These are phyloP conservation scores for Rutilus rutilus DNA, from an alignment of 2,113 vertebrate species.

Conservation along the genomic window DNA sequence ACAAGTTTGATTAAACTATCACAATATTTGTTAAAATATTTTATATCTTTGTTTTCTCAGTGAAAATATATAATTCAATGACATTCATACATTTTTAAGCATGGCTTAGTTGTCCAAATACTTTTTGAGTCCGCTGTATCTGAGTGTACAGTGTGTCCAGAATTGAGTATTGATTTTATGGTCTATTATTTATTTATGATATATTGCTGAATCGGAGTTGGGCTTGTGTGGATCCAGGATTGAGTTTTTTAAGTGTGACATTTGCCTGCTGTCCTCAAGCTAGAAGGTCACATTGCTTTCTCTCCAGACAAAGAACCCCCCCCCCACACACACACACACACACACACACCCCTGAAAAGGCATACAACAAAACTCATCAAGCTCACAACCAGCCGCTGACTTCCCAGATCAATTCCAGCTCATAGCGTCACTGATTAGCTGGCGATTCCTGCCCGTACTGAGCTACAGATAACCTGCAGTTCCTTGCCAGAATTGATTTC, in stretches of 20 bases:
- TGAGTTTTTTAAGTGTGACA: conserved; percentile 41
- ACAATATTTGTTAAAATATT: too few relatives aligned
- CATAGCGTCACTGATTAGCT: conserved; percentile 53
- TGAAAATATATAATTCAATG: neutral
- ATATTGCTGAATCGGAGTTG: conserved; percentile 4
- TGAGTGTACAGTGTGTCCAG: conserved; percentile 1
- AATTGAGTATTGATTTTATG: conserved; percentile 27
- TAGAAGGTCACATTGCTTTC: conserved; percentile 32
- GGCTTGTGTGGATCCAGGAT: conserved; percentile 10
- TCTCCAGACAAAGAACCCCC: conserved; percentile 9
- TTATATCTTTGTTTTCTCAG: neutral
- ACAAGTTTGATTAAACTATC: too few relatives aligned
- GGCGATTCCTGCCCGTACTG: conserved; percentile 23
- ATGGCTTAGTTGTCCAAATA: conserved; percentile 13
- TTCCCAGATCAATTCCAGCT: conserved; percentile 51
- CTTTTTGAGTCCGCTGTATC: neutral
- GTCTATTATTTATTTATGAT: conserved; percentile 37
- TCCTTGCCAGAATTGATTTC: conserved; percentile 62
- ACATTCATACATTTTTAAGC: conserved; percentile 27
- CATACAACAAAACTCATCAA: conserved; percentile 22
- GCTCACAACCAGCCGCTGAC: conserved; percentile 3
- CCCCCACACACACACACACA: too few relatives aligned
- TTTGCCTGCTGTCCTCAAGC: conserved; percentile 39
- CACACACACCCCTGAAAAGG: neutral
- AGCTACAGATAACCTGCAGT: conserved; percentile 50